Evolutionary conservation across 2,113 vertebrate genomes (phyloP).

Genomic region (Tilapia sparmanii): DNA sequence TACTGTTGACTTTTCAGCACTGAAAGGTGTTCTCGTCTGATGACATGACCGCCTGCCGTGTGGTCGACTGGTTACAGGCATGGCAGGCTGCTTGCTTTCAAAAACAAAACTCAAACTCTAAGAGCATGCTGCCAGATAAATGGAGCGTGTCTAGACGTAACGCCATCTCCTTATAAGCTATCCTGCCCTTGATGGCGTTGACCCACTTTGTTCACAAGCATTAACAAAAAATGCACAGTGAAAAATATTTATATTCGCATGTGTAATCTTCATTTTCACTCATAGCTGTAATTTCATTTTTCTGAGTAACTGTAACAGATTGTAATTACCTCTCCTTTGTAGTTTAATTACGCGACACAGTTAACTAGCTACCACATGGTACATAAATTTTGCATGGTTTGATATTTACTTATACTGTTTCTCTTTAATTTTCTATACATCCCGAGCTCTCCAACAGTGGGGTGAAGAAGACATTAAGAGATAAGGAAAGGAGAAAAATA

Average conservation of each 20-base stretch:
- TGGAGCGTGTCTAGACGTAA: neutral
- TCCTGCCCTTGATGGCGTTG: neutral
- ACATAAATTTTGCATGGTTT: neutral
- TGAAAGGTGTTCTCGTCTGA: neutral
- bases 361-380: neutral
- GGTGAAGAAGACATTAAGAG: neutral
- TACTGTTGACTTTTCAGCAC: neutral
- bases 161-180: neutral
- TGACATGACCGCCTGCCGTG: neutral
- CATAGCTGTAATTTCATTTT: neutral
- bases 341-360: neutral
- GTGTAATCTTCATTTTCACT: neutral
- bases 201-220: neutral
- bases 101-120: neutral
- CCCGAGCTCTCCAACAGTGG: neutral
- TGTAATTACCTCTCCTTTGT: neutral
- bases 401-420: neutral
- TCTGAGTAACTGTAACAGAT: neutral
- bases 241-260: neutral
- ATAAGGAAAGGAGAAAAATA: slow-evolving; percentile 23
- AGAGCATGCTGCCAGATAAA: neutral
- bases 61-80: neutral
- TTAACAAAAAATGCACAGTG: neutral
- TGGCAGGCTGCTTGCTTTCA: neutral
- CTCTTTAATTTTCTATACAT: neutral